Conservation (phyloP, 2,113 vertebrate species). For the Procavia capensis region DNA sequence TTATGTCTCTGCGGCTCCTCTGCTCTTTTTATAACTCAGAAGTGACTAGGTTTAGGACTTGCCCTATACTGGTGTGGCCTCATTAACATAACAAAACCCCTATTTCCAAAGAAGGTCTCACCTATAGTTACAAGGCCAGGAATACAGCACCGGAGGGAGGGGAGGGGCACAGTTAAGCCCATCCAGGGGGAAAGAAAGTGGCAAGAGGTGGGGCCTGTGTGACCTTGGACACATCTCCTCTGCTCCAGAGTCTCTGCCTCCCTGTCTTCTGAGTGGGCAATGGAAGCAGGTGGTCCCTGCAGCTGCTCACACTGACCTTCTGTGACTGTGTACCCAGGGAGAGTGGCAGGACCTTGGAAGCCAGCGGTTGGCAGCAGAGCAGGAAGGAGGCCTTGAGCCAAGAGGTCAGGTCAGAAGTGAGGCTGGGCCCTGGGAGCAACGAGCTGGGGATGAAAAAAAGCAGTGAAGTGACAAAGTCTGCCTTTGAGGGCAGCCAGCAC, state of each 20-base stretch:
- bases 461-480: background rate
- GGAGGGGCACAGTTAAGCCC: too few species aligned
- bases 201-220: background rate
- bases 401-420: background rate
- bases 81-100: too few species aligned
- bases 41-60: too few species aligned
- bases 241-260: background rate
- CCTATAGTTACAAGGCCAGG: too few species aligned
- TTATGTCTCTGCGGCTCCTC: too few species aligned
- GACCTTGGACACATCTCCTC: background rate
- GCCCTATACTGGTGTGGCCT: too few species aligned
- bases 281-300: background rate
- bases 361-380: background rate
- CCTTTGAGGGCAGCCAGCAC: background rate
- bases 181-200: background rate
- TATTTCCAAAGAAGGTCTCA: too few species aligned
- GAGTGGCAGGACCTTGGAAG: background rate
- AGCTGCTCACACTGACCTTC: background rate
- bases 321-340: background rate
- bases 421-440: background rate
- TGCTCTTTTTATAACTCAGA: too few species aligned
- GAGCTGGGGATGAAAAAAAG: background rate
- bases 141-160: too few species aligned
- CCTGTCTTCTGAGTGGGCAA: rapidly evolving
- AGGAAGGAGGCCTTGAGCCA: background rate